Conservation (phyloP, 1,140 invertebrate genomes). For the Bombus huntii region DNA sequence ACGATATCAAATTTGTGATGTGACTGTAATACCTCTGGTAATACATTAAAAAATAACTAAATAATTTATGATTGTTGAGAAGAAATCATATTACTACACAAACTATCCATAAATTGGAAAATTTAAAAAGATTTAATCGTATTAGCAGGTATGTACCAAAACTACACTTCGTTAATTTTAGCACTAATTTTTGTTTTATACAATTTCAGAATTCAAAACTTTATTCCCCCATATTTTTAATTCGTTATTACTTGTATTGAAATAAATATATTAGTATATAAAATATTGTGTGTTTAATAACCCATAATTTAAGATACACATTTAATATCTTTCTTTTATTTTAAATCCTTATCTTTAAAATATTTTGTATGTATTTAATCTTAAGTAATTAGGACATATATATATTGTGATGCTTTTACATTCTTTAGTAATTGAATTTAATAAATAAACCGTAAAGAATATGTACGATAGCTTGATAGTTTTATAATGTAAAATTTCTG, state of each 20-base stretch:
- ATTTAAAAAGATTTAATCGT: neutral
- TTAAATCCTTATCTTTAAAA: neutral
- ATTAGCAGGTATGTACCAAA: constrained; percentile 9
- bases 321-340: neutral
- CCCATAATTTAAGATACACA: neutral
- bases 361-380: neutral
- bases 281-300: constrained; percentile 10
- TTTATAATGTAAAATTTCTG: neutral
- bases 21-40: neutral
- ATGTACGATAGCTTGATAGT: neutral
- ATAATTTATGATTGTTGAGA: neutral
- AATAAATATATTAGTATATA: constrained; percentile 6
- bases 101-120: neutral
- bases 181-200: neutral
- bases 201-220: neutral
- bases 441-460: neutral
- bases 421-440: neutral
- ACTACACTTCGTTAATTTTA: neutral
- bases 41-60: neutral
- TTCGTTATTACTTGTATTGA: neutral
- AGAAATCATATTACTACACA: neutral
- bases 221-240: neutral
- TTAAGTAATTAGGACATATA: neutral
- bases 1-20: constrained; percentile 1
- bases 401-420: neutral